These are phyloP conservation scores for Drosophila oshimai DNA, from an alignment of 1,140 invertebrate species.

Conservation along the genomic window DNA sequence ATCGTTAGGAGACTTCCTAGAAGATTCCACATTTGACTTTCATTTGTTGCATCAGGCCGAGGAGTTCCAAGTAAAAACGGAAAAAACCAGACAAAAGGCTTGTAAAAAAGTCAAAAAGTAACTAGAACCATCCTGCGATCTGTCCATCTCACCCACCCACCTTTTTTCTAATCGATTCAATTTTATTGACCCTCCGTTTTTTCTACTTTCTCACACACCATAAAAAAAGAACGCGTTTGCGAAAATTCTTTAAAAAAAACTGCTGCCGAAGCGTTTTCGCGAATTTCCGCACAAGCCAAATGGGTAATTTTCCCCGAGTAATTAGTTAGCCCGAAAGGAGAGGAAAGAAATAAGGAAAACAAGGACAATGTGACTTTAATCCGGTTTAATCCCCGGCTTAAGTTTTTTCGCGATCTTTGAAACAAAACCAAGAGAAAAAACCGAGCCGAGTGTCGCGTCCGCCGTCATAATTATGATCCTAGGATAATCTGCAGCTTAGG, in stretches of 20 bases:
- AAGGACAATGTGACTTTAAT: slow-evolving; percentile 76
- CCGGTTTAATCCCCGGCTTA: slow-evolving; percentile 79
- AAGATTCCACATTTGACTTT: slow-evolving; percentile 16
- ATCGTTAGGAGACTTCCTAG: slow-evolving; percentile 25
- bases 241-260: slow-evolving; percentile 31
- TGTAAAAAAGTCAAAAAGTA: slow-evolving; percentile 73
- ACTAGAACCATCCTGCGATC: slow-evolving; percentile 46
- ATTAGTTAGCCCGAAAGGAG: slow-evolving; percentile 73
- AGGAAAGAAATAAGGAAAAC: slow-evolving; percentile 65
- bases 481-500: slow-evolving; percentile 79
- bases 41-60: slow-evolving; percentile 35
- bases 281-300: slow-evolving; percentile 70
- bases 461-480: slow-evolving; percentile 80
- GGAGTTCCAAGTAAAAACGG: slow-evolving; percentile 27
- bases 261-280: slow-evolving; percentile 49
- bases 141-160: slow-evolving; percentile 6
- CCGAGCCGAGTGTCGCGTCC: slow-evolving; percentile 62
- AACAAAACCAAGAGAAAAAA: slow-evolving; percentile 27
- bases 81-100: slow-evolving; percentile 58
- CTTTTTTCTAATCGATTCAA: slow-evolving; percentile 73
- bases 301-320: slow-evolving; percentile 72
- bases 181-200: slow-evolving; percentile 64
- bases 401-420: slow-evolving; percentile 63
- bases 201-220: slow-evolving; percentile 34
- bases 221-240: slow-evolving; percentile 23